Percentiles rank a stretch among this genome's conserved stretches.
Evolutionary conservation across 2,113 vertebrate species (phyloP).

Genomic region (Psettodes erumei): DNA sequence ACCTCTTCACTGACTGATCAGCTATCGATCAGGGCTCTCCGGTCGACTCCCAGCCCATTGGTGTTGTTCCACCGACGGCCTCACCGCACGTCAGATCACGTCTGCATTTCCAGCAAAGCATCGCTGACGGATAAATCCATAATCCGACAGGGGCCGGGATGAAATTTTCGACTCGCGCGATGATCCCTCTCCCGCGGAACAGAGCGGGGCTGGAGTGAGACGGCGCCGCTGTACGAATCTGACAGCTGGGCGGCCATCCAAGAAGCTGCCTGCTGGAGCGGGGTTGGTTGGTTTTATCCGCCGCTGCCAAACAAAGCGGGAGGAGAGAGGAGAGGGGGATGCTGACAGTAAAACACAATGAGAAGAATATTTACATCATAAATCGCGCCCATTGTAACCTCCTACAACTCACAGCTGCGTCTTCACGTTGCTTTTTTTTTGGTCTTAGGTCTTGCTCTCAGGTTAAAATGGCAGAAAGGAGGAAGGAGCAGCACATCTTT

Average conservation of each 20-base stretch:
- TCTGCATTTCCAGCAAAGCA: constrained; percentile 23
- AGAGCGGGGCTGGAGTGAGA: constrained; percentile 21
- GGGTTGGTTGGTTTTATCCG: constrained; percentile 29
- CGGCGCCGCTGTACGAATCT: constrained; percentile 25
- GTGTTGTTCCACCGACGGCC: constrained; percentile 3
- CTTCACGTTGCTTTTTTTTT: background rate
- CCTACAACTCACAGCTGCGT: background rate
- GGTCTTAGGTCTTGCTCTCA: no score
- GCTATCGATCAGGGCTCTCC: constrained; percentile 48
- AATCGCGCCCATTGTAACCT: background rate
- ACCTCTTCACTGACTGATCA: constrained; percentile 54
- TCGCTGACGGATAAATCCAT: constrained; percentile 23
- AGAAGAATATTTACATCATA: background rate
- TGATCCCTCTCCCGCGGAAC: background rate
- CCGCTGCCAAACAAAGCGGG: constrained; percentile 49
- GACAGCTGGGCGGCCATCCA: constrained; percentile 56
- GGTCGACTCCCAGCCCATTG: constrained; percentile 7
- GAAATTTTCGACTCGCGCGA: constrained; percentile 7
- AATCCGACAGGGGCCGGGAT: background rate
- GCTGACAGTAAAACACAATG: background rate
- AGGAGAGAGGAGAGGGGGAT: constrained; percentile 1
- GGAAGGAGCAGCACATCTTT: background rate
- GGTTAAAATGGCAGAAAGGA: background rate
- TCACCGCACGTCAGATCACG: background rate
- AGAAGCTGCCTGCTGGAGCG: constrained; percentile 19